Base-by-base conservation (phyloP, 2,113 vertebrate species). In the Hippocampus abdominalis region DNA sequence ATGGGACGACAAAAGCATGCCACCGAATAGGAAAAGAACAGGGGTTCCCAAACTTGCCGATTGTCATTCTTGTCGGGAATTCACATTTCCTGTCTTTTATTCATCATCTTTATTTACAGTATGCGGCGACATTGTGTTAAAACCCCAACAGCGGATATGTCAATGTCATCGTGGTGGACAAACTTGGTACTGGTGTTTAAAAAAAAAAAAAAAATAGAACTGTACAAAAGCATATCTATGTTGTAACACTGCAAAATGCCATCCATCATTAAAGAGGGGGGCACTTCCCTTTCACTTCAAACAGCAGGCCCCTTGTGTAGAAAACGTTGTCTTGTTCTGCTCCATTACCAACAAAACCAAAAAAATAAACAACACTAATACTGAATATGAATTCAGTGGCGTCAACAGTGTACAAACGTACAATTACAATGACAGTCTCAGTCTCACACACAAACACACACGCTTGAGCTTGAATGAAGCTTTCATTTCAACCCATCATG, bases 281-380 rank as follows among this genome's bases (percentile, higher is more conserved):
- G 54, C 9, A 23, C 6, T 32, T 60, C 42, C 3, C 23, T 8
- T 46, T 64, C 7, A 8, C 23, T 21, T 62, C 69, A 69, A 81
- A 88, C 70, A 84, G 79, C 66, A 66, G 79, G 88, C 84, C 54
- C 81, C 90, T 60, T 74, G 81, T 89, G 88, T 86, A 86, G 75
- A 85, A 90, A 89, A 91, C 83, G 74, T 44, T 1, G 53, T 69
- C 39, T 11, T 78, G 54, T 73, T 78, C 71, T 77, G 74, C 69
- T 72, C 27, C 70, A 88, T 83, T 78, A 72, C 82, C 29, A 32
- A 36, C 32, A 36, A 77, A 80, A 70, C 2, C 20, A 49, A 60
- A 68, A 66, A 42, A 57, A 25, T 79, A 79, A 79, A 63, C 39
- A 40, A 40, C 73, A 79, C 62, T 80, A 92, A 92, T 85, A 92